These are phyloP conservation scores for Neodon shergylaensis DNA, from an alignment of 2,113 vertebrate species.

Conservation along the genomic window DNA sequence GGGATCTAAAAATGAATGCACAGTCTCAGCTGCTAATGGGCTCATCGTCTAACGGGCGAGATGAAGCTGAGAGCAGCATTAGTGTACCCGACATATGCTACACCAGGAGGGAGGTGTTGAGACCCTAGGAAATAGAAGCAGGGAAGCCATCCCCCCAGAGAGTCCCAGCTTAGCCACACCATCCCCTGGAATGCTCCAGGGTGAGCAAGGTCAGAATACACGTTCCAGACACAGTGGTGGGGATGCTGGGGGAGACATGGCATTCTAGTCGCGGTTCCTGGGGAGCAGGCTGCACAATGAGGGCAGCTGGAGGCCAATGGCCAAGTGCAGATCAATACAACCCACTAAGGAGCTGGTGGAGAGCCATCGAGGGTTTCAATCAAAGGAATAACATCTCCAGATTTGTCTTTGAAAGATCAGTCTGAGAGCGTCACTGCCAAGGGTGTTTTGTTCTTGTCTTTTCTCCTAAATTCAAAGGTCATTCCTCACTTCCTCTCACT, in stretches of 20 bases:
- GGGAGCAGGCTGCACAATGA: not conserved
- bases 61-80: not conserved
- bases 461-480: not conserved
- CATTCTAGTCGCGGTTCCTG: not conserved
- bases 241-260: not conserved
- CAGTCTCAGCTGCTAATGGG: not conserved
- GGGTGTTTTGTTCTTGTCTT: not conserved
- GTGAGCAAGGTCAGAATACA: not conserved
- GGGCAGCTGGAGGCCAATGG: not conserved
- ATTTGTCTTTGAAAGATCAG: conserved; percentile 27
- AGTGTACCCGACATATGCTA: not conserved
- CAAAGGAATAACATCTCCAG: not conserved
- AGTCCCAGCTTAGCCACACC: not conserved
- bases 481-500: conserved; percentile 1
- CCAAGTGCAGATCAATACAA: not conserved
- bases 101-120: not conserved
- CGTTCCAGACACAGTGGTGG: not conserved
- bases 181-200: not conserved
- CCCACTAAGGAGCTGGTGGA: not conserved
- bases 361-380: conserved; percentile 1
- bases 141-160: not conserved
- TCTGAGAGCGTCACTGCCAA: not conserved
- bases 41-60: not conserved
- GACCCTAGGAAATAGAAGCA: not conserved
- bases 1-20: not conserved